Percentiles rank a stretch among this genome's conserved stretches.
Evolutionary conservation across 2,113 vertebrate species (phyloP).

Genomic region (Phalacrocorax brasilianus): DNA sequence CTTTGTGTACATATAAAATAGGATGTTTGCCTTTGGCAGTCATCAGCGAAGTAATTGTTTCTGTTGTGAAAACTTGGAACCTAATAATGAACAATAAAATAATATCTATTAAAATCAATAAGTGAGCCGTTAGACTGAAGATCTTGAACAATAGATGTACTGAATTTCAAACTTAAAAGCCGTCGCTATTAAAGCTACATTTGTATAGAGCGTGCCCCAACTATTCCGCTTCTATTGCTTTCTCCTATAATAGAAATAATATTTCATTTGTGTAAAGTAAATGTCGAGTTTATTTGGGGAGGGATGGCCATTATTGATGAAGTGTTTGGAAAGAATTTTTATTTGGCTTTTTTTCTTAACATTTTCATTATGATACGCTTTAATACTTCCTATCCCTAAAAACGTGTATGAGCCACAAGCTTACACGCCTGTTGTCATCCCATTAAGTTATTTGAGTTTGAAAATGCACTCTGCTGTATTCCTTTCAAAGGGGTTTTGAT

Average conservation of each 20-base stretch:
- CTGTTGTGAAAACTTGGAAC: slow-evolving; percentile 5
- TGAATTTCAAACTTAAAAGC: not conserved
- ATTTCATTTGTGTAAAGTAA: not conserved
- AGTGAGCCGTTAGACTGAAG: not conserved
- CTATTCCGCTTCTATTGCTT: not conserved
- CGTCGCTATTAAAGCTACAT: not conserved
- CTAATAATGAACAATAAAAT: not conserved
- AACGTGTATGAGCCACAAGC: not conserved
- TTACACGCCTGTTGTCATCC: not conserved
- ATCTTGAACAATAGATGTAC: not conserved
- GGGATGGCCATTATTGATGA: not conserved
- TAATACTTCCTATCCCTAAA: not conserved
- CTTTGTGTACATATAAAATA: slow-evolving; percentile 34
- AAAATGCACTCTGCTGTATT: not conserved
- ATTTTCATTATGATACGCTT: not conserved
- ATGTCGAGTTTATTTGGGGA: not conserved
- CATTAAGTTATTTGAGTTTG: not conserved
- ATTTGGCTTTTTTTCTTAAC: not conserved
- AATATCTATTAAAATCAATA: slow-evolving; percentile 40
- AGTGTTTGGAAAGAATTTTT: not conserved
- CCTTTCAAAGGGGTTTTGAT: not conserved
- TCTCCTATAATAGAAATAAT: not conserved
- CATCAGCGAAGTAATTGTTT: slow-evolving; percentile 53
- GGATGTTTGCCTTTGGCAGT: slow-evolving; percentile 60
- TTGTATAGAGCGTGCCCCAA: not conserved